Percentiles rank a stretch among this genome's conserved stretches.
Evolutionary conservation across 1,140 invertebrate genomes (phyloP).

Genomic region (Anoplophora glabripennis): DNA sequence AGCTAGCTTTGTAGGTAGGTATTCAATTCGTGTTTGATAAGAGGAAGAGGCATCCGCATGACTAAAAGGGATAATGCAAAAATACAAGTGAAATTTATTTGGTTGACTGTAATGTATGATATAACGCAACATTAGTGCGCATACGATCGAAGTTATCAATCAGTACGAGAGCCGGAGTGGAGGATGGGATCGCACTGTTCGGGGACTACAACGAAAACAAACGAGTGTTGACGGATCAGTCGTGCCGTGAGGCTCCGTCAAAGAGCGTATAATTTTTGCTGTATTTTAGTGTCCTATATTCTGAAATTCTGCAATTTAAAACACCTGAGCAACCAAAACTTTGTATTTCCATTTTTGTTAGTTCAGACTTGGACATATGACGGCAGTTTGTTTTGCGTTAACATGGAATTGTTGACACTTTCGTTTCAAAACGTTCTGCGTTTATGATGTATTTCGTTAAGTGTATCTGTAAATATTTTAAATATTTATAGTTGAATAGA

Average conservation of each 20-base stretch:
- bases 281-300: background rate
- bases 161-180: constrained; percentile 19
- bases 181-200: background rate
- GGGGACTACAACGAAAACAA: background rate
- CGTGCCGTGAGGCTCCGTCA: constrained; percentile 27
- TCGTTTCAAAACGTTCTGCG: background rate
- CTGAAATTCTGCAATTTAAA: background rate
- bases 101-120: constrained; percentile 9
- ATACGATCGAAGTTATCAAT: constrained; percentile 24
- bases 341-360: constrained; percentile 1
- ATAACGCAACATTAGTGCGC: constrained; percentile 17
- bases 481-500: constrained; percentile 8
- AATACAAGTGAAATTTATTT: background rate
- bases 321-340: background rate
- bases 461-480: constrained; percentile 9
- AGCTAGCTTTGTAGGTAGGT: too few species aligned
- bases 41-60: too few species aligned
- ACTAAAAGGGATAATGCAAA: too few species aligned
- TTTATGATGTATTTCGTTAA: constrained; percentile 14
- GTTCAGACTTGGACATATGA: too few species aligned
- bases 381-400: too few species aligned
- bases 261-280: constrained; percentile 8
- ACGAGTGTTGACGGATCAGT: constrained; percentile 7
- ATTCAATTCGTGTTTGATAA: too few species aligned
- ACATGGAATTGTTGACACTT: constrained; percentile 2